A percentile compares a stretch with the other conserved stretches of the same genome.
These are phyloP conservation scores for Phoxinus dragarum DNA, from an alignment of 2,797 vertebrate genomes.

Conservation along the genomic window DNA sequence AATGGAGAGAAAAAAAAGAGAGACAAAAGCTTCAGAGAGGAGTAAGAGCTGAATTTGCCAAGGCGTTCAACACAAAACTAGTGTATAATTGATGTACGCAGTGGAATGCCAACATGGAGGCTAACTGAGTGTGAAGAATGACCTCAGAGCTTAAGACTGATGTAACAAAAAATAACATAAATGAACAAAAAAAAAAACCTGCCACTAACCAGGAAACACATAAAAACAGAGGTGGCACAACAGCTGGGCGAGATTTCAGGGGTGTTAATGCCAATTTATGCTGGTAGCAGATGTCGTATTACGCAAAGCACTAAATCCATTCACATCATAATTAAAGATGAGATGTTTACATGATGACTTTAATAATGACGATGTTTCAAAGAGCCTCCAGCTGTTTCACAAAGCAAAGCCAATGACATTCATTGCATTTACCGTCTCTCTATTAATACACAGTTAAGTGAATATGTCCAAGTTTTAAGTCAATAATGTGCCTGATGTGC, in stretches of 20 bases:
- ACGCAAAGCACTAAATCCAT: conserved; percentile 43
- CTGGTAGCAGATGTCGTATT: conserved; percentile 33
- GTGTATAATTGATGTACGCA: conserved; percentile 44
- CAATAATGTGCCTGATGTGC: conserved; percentile 18
- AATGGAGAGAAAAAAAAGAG: conserved; percentile 13
- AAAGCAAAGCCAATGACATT: neutral
- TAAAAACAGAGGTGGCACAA: neutral
- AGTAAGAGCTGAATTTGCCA: conserved; percentile 44
- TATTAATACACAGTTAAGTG: neutral
- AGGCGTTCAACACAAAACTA: conserved; percentile 48
- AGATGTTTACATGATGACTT: conserved; percentile 27
- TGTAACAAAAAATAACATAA: conserved; percentile 44
- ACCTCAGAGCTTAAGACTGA: conserved; percentile 36
- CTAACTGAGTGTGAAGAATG: conserved; percentile 55
- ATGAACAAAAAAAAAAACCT: neutral
- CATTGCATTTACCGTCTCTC: conserved; percentile 6
- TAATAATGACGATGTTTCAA: conserved; percentile 9
- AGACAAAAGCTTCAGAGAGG: conserved; percentile 50
- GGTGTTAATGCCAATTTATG: conserved; percentile 45
- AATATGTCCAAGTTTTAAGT: conserved; percentile 17
- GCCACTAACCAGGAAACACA: neutral
- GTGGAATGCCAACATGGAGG: conserved; percentile 51
- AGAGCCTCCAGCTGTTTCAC: conserved; percentile 28
- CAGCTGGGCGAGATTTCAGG: conserved; percentile 25
- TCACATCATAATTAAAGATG: conserved; percentile 45